Base-by-base conservation (phyloP, 1,140 invertebrate genomes). In the Cardiocondyla obscurior region DNA sequence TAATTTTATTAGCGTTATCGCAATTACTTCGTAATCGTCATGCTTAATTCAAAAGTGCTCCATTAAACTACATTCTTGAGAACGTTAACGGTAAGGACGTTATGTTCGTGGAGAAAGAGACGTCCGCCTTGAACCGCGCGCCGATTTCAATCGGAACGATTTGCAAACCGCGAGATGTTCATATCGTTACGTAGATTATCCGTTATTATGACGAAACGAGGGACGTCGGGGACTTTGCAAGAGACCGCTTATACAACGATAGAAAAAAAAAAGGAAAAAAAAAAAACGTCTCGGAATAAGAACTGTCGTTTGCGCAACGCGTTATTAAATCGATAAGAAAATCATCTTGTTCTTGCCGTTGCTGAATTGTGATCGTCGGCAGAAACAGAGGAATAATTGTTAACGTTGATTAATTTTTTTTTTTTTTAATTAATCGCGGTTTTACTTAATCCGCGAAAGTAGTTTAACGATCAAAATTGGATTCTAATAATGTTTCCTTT, bases 261-360 rank as follows among this genome's bases (percentile, higher is more conserved):
- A 57, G 36, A 22, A 72, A 72, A 42, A 51, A 86, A 79, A 53
- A 85, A 57, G n/a, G n/a, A 53, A 22, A 72, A 72, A 42, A 51
- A 86, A 79, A 53, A 85, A 57, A 49, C 30, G 70, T 67, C 70
- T 72, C 51, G 62, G 57, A 86, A 83, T 86, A 53, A 86, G 74
- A 77, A 86, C 74, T 53, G 44, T 62, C 16, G 46, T 30, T 64
- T 22, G 10, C 85, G 51, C 36, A 86, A 87, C 6, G 67, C 3
- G 22, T 44, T 25, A 73, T 73, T 81, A 81, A 57, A 58, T 81
- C 77, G 25, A 81, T 65, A 79, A 69, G 33, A 79, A 79, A 79
- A 79, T 55, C 46, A 81, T 83, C 46, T 42, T 14, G 16, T 16
- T 39, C 46, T 58, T 36, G 25, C 33, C 33, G 64, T 19, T 14